Percentiles rank a stretch among this genome's conserved stretches.
Evolutionary conservation across 1,140 invertebrate genomes (phyloP).

Genomic region (Lordiphosa clarofinis): DNA sequence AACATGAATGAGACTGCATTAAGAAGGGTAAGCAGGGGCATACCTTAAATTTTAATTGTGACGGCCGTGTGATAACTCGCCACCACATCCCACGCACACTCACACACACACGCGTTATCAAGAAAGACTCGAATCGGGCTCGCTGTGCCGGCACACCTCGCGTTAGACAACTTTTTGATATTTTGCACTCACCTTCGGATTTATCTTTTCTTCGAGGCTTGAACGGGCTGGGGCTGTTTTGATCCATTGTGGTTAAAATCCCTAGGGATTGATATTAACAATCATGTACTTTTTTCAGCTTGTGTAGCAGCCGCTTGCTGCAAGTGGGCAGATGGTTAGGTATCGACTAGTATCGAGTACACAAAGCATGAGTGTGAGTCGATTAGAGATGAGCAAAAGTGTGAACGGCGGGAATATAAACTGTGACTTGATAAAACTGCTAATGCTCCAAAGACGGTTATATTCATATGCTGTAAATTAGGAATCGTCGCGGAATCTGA

Average conservation of each 20-base stretch:
- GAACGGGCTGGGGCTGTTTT: slow-evolving; percentile 37
- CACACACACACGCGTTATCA: slow-evolving; percentile 42
- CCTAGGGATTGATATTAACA: slow-evolving; percentile 6
- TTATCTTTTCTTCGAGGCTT: slow-evolving; percentile 52
- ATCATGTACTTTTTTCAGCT: slow-evolving; percentile 30
- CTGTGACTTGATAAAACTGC: too few relatives aligned
- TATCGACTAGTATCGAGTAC: slow-evolving; percentile 6
- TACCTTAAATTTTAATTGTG: slow-evolving; percentile 70
- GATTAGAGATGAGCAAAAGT: too few relatives aligned
- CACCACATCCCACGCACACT: slow-evolving; percentile 26
- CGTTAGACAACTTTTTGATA: slow-evolving; percentile 19
- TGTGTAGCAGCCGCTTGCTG: slow-evolving; percentile 17
- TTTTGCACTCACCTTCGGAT: slow-evolving; percentile 58
- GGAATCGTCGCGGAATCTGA: too few relatives aligned
- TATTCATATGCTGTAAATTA: too few relatives aligned
- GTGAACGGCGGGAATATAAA: too few relatives aligned
- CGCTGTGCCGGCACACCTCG: slow-evolving; percentile 54
- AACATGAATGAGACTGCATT: slow-evolving; percentile 69
- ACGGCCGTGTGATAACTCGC: slow-evolving; percentile 19
- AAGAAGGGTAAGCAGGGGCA: slow-evolving; percentile 46
- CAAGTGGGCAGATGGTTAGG: slow-evolving; percentile 13
- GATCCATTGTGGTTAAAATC: slow-evolving; percentile 32
- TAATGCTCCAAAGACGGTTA: too few relatives aligned
- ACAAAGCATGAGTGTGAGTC: too few relatives aligned
- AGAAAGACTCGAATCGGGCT: slow-evolving; percentile 25